Evolutionary conservation across 2,797 vertebrate species (phyloP).

Genomic region (Rhynchonycteris naso): DNA sequence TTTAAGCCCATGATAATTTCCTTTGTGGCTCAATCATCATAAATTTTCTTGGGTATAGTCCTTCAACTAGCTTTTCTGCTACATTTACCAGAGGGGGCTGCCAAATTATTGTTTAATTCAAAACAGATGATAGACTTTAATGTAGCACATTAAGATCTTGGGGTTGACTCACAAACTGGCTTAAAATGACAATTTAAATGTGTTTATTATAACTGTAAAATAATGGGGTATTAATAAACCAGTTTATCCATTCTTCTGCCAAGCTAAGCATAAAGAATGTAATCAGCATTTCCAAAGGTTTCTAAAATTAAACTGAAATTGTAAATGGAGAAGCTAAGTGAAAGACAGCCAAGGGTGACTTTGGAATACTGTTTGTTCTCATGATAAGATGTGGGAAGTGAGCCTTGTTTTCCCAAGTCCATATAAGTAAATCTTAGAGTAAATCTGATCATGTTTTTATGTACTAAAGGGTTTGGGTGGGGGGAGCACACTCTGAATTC

Average conservation of each 20-base stretch:
- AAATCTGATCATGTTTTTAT: not conserved
- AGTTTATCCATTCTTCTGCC: slow-evolving; percentile 75
- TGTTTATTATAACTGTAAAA: slow-evolving; percentile 79
- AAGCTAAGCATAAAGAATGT: slow-evolving; percentile 73
- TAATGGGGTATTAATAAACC: slow-evolving; percentile 80
- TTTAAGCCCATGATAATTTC: slow-evolving; percentile 67
- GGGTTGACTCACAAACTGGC: slow-evolving; percentile 75
- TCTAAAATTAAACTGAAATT: slow-evolving; percentile 64
- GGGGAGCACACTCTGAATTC: too few species aligned
- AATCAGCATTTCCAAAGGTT: slow-evolving; percentile 71
- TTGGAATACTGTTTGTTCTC: not conserved
- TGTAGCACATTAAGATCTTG: slow-evolving; percentile 72
- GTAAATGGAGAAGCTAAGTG: slow-evolving; percentile 62
- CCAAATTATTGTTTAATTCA: slow-evolving; percentile 81
- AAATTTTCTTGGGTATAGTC: slow-evolving; percentile 68
- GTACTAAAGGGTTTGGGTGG: not conserved
- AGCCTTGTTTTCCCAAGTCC: not conserved
- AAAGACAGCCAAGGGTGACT: slow-evolving; percentile 62
- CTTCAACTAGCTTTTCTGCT: slow-evolving; percentile 69
- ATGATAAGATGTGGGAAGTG: not conserved
- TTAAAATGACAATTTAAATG: slow-evolving; percentile 80
- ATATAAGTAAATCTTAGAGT: not conserved
- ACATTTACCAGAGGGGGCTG: slow-evolving; percentile 69
- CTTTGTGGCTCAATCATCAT: slow-evolving; percentile 68
- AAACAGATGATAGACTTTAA: slow-evolving; percentile 72